Conservation (phyloP, 1,140 invertebrate genomes). For the Pollicipes pollicipes region DNA sequence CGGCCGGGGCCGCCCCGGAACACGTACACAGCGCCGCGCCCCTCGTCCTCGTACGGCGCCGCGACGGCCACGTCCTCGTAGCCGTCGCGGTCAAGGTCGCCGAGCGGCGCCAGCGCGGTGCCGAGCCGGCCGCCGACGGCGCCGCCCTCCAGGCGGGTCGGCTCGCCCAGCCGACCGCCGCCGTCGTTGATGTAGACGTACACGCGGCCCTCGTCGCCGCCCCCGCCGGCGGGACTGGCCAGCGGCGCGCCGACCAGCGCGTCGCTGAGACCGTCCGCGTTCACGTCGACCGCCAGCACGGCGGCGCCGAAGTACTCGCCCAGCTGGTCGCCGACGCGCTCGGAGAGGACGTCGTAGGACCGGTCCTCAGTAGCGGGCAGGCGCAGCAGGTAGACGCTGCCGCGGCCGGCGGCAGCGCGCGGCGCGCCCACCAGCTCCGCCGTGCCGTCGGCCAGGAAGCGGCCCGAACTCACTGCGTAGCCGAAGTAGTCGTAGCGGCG, state of each 20-base stretch:
- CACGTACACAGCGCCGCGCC: slow-evolving; percentile 33
- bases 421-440: slow-evolving; percentile 2
- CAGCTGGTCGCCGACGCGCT: slow-evolving; percentile 36
- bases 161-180: slow-evolving; percentile 8
- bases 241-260: slow-evolving; percentile 60
- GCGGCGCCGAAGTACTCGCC: slow-evolving; percentile 60
- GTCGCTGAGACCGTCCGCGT: slow-evolving; percentile 46
- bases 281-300: slow-evolving; percentile 47
- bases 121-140: slow-evolving; percentile 28
- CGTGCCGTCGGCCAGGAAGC: slow-evolving; percentile 25
- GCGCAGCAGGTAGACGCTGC: slow-evolving; percentile 24
- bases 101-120: slow-evolving; percentile 25
- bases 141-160: slow-evolving; percentile 7
- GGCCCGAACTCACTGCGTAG: slow-evolving; percentile 35
- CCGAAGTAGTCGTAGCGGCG: slow-evolving; percentile 21
- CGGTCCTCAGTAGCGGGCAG: slow-evolving; percentile 18
- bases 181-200: slow-evolving; percentile 34
- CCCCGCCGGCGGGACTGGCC: slow-evolving; percentile 25
- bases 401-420: background rate
- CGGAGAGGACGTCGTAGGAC: slow-evolving; percentile 20
- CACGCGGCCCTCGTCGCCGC: slow-evolving; percentile 38
- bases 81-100: slow-evolving; percentile 33
- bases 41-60: slow-evolving; percentile 34
- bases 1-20: slow-evolving; percentile 29
- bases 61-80: slow-evolving; percentile 33